These are phyloP conservation scores for Pollenia angustigena DNA, from an alignment of 2,888 invertebrate species.

Conservation along the genomic window DNA sequence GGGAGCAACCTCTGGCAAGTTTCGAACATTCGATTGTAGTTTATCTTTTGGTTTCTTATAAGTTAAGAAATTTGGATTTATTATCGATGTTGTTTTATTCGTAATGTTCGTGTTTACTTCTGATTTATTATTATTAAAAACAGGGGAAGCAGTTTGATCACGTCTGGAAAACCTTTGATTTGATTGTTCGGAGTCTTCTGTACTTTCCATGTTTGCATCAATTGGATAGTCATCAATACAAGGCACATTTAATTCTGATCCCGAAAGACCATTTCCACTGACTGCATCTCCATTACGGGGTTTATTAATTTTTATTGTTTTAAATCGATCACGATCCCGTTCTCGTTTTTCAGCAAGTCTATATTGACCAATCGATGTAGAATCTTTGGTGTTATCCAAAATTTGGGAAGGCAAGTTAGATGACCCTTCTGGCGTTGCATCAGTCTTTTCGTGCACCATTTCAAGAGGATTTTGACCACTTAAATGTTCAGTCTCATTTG, in stretches of 20 bases:
- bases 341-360: conserved; percentile 80
- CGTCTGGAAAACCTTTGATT: conserved; percentile 78
- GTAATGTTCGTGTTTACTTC: conserved; percentile 71
- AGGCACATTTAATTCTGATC: conserved; percentile 81
- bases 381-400: conserved; percentile 17
- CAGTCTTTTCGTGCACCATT: conserved; percentile 72
- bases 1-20: conserved; percentile 69
- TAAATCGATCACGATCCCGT: conserved; percentile 83
- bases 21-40: conserved; percentile 51
- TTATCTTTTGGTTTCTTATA: conserved; percentile 82
- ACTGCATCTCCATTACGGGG: conserved; percentile 63
- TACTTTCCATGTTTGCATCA: conserved; percentile 44
- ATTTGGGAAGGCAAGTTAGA: conserved; percentile 23
- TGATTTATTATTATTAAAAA: conserved; percentile 76
- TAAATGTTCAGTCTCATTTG: conserved; percentile 72
- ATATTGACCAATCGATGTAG: conserved; percentile 71
- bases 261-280: conserved; percentile 56
- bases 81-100: conserved; percentile 68
- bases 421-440: conserved; percentile 46
- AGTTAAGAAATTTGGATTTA: conserved; percentile 79
- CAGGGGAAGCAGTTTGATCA: conserved; percentile 75
- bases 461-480: conserved; percentile 60
- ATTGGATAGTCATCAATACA: conserved; percentile 81
- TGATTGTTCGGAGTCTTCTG: conserved; percentile 27
- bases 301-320: conserved; percentile 83